These are phyloP conservation scores for Callithrix jacchus DNA, from an alignment of 2,113 vertebrate genomes.

Conservation along the genomic window DNA sequence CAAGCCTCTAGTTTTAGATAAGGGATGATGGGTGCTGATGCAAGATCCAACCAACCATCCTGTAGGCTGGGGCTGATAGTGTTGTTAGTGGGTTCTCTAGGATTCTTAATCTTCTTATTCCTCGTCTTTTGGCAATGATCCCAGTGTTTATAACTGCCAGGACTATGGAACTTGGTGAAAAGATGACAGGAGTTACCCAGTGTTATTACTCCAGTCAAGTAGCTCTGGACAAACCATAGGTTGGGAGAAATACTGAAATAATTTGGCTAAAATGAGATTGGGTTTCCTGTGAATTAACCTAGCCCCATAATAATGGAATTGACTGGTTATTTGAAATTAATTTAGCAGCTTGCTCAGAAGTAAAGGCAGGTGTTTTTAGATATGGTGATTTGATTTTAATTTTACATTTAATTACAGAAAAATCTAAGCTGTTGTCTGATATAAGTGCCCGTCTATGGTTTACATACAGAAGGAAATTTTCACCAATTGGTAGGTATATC, in stretches of 20 bases:
- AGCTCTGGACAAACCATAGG: constrained; percentile 29
- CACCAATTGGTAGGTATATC: constrained; percentile 93
- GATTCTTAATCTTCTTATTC: constrained; percentile 13
- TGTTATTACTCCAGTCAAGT: neutral
- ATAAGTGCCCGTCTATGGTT: constrained; percentile 96
- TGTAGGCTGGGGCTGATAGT: neutral
- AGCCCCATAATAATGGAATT: neutral
- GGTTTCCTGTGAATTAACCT: neutral
- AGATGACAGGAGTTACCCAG: neutral
- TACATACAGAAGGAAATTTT: constrained; percentile 98
- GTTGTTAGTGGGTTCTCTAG: neutral
- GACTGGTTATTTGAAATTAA: constrained; percentile 48
- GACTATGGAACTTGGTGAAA: neutral
- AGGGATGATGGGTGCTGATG: neutral
- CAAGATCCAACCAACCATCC: neutral
- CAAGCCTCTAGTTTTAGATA: constrained; percentile 5
- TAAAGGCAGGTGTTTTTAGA: constrained; percentile 42
- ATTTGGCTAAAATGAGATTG: constrained; percentile 28
- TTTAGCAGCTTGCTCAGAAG: constrained; percentile 52
- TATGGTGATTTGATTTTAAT: constrained; percentile 65
- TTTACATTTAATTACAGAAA: constrained; percentile 88
- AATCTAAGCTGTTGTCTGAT: constrained; percentile 94
- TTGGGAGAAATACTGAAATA: constrained; percentile 10
- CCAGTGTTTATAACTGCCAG: neutral
- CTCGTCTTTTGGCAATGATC: neutral